phyloP scores from a whole-genome alignment of 2,888 invertebrate genomes.

The Thymelicus acteon region DNA sequence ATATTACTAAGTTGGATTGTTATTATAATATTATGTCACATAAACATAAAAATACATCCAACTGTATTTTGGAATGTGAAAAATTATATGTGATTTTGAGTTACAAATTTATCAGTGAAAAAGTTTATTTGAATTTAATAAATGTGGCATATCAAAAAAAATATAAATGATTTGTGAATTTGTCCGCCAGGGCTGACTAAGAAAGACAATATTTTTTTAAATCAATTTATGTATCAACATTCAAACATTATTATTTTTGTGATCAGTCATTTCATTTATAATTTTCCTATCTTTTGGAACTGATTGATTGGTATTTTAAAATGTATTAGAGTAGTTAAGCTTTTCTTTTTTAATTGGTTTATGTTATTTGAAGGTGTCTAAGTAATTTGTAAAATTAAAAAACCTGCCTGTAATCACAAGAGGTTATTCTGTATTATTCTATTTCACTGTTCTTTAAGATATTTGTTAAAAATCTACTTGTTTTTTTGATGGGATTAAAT shows the following conservation, averaged over 20 bases:
- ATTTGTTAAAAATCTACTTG: slow-evolving; percentile 61
- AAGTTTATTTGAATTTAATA: slow-evolving; percentile 9
- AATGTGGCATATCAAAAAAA: slow-evolving; percentile 56
- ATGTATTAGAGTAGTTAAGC: background rate
- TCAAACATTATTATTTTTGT: background rate
- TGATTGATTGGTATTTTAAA: background rate
- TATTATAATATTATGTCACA: slow-evolving; percentile 18
- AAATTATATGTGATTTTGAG: slow-evolving; percentile 1
- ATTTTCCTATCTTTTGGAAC: background rate
- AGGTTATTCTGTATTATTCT: slow-evolving; percentile 21
- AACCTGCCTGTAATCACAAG: background rate
- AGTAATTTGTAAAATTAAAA: background rate
- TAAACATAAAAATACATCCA: slow-evolving; percentile 13
- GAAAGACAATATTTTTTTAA: slow-evolving; percentile 64
- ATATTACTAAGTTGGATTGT: slow-evolving; percentile 10
- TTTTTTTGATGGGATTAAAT: slow-evolving; percentile 63
- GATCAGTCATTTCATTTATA: background rate
- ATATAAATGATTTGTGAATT: background rate
- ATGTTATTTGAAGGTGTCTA: background rate
- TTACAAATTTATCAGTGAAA: slow-evolving; percentile 3
- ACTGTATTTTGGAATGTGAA: slow-evolving; percentile 12
- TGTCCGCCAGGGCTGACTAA: slow-evolving; percentile 51
- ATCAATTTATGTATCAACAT: background rate
- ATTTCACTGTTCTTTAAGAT: slow-evolving; percentile 57
- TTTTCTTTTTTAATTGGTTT: slow-evolving; percentile 6